These are phyloP conservation scores for Macrobrachium rosenbergii DNA, from an alignment of 1,140 invertebrate genomes.

Conservation along the genomic window DNA sequence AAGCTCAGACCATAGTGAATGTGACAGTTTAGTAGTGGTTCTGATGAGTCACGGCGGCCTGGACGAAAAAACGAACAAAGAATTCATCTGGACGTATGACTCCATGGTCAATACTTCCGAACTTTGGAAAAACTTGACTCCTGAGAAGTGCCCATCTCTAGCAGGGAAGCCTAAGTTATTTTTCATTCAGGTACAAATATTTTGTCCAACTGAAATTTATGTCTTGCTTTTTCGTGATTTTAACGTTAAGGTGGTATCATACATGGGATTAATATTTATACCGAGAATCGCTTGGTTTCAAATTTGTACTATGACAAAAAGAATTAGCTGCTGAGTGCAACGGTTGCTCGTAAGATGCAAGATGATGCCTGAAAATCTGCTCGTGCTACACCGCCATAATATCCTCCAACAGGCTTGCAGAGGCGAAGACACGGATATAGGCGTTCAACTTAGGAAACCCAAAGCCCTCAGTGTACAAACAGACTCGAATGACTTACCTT, in stretches of 20 bases:
- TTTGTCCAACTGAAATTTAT: neutral
- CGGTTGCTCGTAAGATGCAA: too few species aligned
- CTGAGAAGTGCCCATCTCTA: conserved; percentile 85
- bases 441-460: conserved; percentile 39
- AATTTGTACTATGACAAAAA: too few species aligned
- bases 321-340: too few species aligned
- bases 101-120: conserved; percentile 75
- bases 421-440: conserved; percentile 65
- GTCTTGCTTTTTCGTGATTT: neutral
- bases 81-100: conserved; percentile 87
- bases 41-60: conserved; percentile 86
- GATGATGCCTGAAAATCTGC: too few species aligned
- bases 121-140: conserved; percentile 88
- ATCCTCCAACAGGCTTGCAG: conserved; percentile 63
- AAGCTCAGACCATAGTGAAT: conserved; percentile 80
- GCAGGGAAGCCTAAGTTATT: conserved; percentile 96
- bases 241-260: neutral
- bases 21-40: conserved; percentile 84
- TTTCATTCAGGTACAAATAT: conserved; percentile 81
- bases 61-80: conserved; percentile 84
- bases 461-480: conserved; percentile 24
- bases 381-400: too few species aligned
- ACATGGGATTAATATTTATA: conserved; percentile 1
- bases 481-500: conserved; percentile 15
- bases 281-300: too few species aligned